These are phyloP conservation scores for Criorhina ranunculi DNA, from an alignment of 2,888 invertebrate genomes.

Conservation along the genomic window DNA sequence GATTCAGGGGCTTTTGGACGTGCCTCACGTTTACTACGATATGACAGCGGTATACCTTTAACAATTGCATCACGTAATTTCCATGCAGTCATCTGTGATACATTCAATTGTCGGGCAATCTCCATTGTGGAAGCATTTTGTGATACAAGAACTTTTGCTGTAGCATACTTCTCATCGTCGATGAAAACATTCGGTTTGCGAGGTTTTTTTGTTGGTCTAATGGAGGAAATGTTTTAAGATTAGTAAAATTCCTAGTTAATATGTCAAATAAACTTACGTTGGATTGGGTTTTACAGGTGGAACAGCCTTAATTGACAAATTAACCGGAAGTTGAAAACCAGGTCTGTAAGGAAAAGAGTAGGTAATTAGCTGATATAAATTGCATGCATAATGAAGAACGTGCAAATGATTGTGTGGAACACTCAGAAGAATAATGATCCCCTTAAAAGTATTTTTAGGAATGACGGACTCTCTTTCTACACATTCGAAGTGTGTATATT, in stretches of 20 bases:
- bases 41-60: constrained; percentile 83
- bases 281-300: constrained; percentile 80
- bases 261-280: constrained; percentile 78
- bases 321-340: constrained; percentile 80
- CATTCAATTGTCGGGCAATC: constrained; percentile 83
- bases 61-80: constrained; percentile 84
- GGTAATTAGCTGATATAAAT: neutral
- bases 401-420: neutral
- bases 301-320: constrained; percentile 82
- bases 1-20: constrained; percentile 59
- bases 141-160: constrained; percentile 83
- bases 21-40: constrained; percentile 81
- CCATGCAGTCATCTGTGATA: constrained; percentile 84
- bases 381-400: neutral
- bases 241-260: constrained; percentile 7
- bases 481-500: too few species aligned
- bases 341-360: constrained; percentile 77
- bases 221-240: neutral
- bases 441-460: too few species aligned
- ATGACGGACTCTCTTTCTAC: too few species aligned
- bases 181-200: constrained; percentile 84
- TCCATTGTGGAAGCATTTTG: constrained; percentile 84
- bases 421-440: neutral
- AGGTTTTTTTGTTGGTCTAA: constrained; percentile 81
- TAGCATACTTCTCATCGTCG: constrained; percentile 83